Base-by-base conservation (phyloP, 2,888 invertebrate genomes). In the Ochlodes sylvanus region DNA sequence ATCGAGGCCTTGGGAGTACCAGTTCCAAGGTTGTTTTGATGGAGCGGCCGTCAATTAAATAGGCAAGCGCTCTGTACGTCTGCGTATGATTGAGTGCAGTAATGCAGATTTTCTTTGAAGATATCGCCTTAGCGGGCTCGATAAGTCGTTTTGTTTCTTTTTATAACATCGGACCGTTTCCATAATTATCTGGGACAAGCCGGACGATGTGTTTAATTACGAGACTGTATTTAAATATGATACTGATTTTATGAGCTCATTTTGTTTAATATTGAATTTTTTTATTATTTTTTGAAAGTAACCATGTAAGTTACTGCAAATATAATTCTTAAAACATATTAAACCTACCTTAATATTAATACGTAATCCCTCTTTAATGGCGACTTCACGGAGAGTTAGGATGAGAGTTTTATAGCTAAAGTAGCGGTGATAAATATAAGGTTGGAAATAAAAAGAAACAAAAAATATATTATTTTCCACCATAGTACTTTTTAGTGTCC, bases 31-130 rank as follows among this genome's bases (percentile, higher is more conserved):
- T 85, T 87, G 84, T 87, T 88, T 87, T 92, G 91, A 92, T 91
- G 85, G 90, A 92, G 91, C 91, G 89, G 86, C 86, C 86, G 90
- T 90, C 92, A 92, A 91, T 92, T 91, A 92, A 87, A 86, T 84
- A 83, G 84, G 84, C 85, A 85, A 87, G 86, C 86, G 86, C 85
- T 88, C 84, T 78, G 83, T 81, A 82, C 82, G 82, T 86, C 84
- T 83, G 77, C 79, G 79, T 84, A 82, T 91, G 92, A 91, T 89
- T 87, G 90, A 91, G 89, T 89, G 89, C 89, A 89, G 81, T 85
- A 86, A 89, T 89, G 89, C 90, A 90, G 86, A 86, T 87, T 85
- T 77, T 72, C 82, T 87, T 81, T 78, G 79, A 80, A 84, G 84
- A 86, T 86, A 79, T 73, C 67, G 67, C 62, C 61, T 61, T 67